Evolutionary conservation across 1,140 invertebrate genomes (phyloP), one percentile per base, ranked within the genome.

Genomic region (Bombus vancouverensis): DNA sequence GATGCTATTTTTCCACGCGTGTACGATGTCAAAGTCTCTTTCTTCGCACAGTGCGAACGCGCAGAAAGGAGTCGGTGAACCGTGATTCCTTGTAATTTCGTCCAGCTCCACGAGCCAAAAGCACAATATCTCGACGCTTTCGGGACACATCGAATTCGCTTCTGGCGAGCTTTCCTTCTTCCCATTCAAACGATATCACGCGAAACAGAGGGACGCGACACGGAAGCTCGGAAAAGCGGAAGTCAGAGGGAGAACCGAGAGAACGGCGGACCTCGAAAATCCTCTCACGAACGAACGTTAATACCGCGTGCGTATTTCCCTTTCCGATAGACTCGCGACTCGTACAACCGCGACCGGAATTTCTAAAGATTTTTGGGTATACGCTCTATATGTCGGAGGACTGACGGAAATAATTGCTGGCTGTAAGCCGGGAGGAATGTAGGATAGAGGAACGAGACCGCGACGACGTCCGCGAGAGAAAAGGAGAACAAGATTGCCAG

Each of bases 291-390:
- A n/a, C 28, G 3, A 62, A 62, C 28, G 66, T 22, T 25, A 22
- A 68, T 22, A 9, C 9, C 6, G 34, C 66, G n/a, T 12, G 28
- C 28, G 70, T 78, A 53, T 81, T 84, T 47, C 32, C 76, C 42
- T 77, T 87, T 44, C 81, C 28, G 59, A n/a, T 59, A 57, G 79
- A n/a, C 39, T 71, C 59, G 66, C 83, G 62, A 76, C 81, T 57
- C 80, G 34, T 81, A 13, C 3, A 53, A 68, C 6, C 22, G 62
- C 78, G 82, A 42, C 77, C 73, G 80, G 86, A 89, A 90, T 90
- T 90, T 90, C 75, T 87, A 90, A 90, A 88, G 89, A 90, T 90
- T 90, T 90, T 90, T 90, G 86, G 88, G 65, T 82, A n/a, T 85
- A 87, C 73, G 62, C 84, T 70, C 42, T 78, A 12, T 10, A 37